Conservation (phyloP, 2,888 invertebrate species). For the Odontocolon sp. region DNA sequence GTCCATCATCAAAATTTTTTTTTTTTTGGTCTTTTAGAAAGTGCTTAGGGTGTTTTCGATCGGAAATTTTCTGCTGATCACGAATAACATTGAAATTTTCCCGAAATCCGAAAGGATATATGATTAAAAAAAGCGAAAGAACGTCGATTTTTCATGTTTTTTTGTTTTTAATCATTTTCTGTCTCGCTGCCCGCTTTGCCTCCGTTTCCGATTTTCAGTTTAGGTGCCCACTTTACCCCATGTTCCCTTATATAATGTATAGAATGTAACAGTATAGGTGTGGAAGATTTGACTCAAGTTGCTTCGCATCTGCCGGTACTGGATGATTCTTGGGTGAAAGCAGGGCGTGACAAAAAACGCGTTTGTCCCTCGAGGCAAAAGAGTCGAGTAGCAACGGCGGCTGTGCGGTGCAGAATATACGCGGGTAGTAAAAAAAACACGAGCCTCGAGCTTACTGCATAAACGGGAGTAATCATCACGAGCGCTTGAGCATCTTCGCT, state of each 20-base stretch:
- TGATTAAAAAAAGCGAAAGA: too few relatives aligned
- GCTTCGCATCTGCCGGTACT: constrained; percentile 43
- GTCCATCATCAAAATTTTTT: background rate
- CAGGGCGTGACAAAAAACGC: constrained; percentile 65
- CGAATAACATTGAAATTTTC: too few relatives aligned
- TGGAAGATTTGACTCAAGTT: constrained; percentile 41
- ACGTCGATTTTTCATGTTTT: too few relatives aligned
- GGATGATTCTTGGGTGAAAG: constrained; percentile 34
- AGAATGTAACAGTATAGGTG: background rate
- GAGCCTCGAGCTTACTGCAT: constrained; percentile 61
- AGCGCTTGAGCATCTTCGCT: constrained; percentile 46
- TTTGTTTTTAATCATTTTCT: too few relatives aligned
- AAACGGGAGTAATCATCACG: constrained; percentile 64
- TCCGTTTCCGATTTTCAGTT: too few relatives aligned
- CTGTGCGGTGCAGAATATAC: constrained; percentile 26
- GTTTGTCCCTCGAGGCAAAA: constrained; percentile 65
- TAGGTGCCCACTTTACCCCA: too few relatives aligned
- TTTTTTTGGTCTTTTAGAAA: too few relatives aligned
- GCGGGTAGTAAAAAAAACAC: constrained; percentile 41
- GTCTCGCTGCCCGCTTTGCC: too few relatives aligned
- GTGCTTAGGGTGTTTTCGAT: too few relatives aligned
- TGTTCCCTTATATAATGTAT: background rate
- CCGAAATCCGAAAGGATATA: too few relatives aligned
- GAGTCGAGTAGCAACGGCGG: constrained; percentile 23
- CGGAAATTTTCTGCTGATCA: too few relatives aligned